Evolutionary conservation across 1,140 invertebrate genomes (phyloP).

Genomic region (Drosophila parabipectinata): DNA sequence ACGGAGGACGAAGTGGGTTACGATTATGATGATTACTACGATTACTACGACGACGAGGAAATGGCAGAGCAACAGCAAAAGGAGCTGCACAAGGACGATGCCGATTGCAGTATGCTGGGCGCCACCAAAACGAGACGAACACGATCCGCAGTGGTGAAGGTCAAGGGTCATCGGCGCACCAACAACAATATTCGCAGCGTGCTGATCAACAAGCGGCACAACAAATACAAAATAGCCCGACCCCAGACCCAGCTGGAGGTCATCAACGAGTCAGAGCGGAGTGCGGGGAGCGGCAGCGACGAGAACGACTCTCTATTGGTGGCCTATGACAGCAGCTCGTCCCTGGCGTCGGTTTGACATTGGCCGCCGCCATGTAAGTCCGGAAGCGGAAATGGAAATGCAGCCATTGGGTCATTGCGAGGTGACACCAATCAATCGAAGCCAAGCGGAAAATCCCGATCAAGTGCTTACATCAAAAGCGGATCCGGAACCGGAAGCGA

Average conservation of each 20-base stretch:
- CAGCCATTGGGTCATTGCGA: slow-evolving; percentile 29
- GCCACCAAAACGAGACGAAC: slow-evolving; percentile 8
- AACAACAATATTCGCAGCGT: slow-evolving; percentile 81
- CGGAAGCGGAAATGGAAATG: slow-evolving; percentile 76
- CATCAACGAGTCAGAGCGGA: slow-evolving; percentile 80
- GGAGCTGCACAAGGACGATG: slow-evolving; percentile 49
- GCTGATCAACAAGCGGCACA: slow-evolving; percentile 78
- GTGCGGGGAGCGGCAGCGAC: slow-evolving; percentile 81
- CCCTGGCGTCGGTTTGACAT: slow-evolving; percentile 84
- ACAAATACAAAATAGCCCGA: slow-evolving; percentile 79
- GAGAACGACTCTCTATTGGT: slow-evolving; percentile 84
- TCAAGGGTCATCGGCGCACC: slow-evolving; percentile 57
- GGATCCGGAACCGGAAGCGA: slow-evolving; percentile 10
- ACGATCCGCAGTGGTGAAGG: slow-evolving; percentile 43
- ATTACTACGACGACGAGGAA: slow-evolving; percentile 69
- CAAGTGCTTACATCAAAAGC: slow-evolving; percentile 19
- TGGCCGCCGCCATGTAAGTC: slow-evolving; percentile 80
- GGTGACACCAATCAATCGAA: slow-evolving; percentile 7
- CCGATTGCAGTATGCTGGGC: slow-evolving; percentile 76
- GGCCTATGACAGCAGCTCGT: slow-evolving; percentile 84
- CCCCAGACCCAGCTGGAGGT: slow-evolving; percentile 81
- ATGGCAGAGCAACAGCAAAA: slow-evolving; percentile 51
- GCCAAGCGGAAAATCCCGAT: slow-evolving; percentile 1
- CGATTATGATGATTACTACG: slow-evolving; percentile 74
- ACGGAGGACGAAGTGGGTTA: slow-evolving; percentile 62